These are phyloP conservation scores for Sympetrum striolatum DNA, from an alignment of 2,888 invertebrate genomes.

Conservation along the genomic window DNA sequence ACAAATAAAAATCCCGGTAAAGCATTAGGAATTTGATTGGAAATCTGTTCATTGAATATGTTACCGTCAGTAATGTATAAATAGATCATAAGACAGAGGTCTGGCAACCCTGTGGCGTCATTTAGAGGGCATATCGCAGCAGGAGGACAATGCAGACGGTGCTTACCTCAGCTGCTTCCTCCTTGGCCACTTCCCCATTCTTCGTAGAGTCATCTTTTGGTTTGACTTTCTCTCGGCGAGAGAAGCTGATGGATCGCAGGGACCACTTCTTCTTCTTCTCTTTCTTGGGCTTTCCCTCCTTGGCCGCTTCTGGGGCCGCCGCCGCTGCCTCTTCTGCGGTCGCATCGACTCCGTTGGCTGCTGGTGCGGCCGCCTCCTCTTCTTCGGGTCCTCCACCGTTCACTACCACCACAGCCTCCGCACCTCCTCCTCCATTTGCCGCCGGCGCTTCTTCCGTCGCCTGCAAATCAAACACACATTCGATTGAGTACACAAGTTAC, in stretches of 20 bases:
- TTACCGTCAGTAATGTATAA: no score
- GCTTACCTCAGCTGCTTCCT: slow-evolving; percentile 49
- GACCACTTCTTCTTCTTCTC: slow-evolving; percentile 84
- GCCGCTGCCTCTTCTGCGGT: not conserved
- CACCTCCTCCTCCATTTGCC: not conserved
- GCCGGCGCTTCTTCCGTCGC: not conserved
- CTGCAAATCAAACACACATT: not conserved
- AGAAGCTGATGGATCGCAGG: slow-evolving; percentile 85
- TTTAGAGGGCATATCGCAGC: not conserved
- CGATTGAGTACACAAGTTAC: no score
- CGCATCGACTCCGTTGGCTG: not conserved
- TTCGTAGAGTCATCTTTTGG: slow-evolving; percentile 72
- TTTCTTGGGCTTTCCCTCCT: slow-evolving; percentile 73
- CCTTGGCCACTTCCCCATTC: slow-evolving; percentile 66
- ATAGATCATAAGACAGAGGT: no score
- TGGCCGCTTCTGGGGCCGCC: slow-evolving; percentile 63
- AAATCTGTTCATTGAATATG: no score
- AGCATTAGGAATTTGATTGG: no score
- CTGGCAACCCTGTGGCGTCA: no score
- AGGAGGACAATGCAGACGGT: not conserved
- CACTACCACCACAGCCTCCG: not conserved
- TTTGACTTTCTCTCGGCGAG: slow-evolving; percentile 86
- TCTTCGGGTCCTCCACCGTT: not conserved
- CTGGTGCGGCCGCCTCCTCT: not conserved
- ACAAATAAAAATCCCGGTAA: no score